Evolutionary conservation across 1,140 invertebrate species (phyloP), one percentile per base, ranked within the genome.

Genomic region (Zaprionus tsacasi): DNA sequence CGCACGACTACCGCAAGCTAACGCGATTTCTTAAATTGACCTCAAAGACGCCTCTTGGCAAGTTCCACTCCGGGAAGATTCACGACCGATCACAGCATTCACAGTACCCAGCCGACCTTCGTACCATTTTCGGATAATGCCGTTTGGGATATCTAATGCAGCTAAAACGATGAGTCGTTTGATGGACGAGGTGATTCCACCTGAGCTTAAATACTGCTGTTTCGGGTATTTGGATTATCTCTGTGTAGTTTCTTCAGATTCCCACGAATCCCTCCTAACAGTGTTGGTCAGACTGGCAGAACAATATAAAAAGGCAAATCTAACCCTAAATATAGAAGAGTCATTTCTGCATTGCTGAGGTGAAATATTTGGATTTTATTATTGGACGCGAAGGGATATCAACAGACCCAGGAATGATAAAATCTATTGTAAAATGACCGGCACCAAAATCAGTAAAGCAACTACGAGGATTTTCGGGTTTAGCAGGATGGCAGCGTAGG

Each of bases 401-500:
- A n/a, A 61, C 76, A 4, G 79, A 81, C 54, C 68, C 68, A 3
- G 54, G 55, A 7, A 78, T 75, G 43, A 57, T 81, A 4, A 8
- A 10, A 33, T 54, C 63, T 5, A 66, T 78, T 43, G 6, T 43
- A 17, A 58, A 75, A 25, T 78, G 57, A 59, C 72, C 76, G 0
- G 30, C 17, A 5, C 76, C 69, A 15, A 81, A 72, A 63, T 50
- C 21, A n/a, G 4, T 72, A 35, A 69, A 54, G 15, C 67, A 78
- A 73, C 11, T 64, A 30, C 33, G 71, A 10, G 52, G 76, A 4
- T 78, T 92, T 50, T 38, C 92, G 8, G 90, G 91, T n/a, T 59
- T 91, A 43, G 68, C 66, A 4, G 79, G 59, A 12, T 91, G 91
- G 91, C 93, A 93, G 63, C 38, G 80, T 1, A 61, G 85, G 25